Percentiles rank a stretch among this genome's conserved stretches.
Conservation (phyloP, 1,140 invertebrate species). For the Battus philenor region DNA sequence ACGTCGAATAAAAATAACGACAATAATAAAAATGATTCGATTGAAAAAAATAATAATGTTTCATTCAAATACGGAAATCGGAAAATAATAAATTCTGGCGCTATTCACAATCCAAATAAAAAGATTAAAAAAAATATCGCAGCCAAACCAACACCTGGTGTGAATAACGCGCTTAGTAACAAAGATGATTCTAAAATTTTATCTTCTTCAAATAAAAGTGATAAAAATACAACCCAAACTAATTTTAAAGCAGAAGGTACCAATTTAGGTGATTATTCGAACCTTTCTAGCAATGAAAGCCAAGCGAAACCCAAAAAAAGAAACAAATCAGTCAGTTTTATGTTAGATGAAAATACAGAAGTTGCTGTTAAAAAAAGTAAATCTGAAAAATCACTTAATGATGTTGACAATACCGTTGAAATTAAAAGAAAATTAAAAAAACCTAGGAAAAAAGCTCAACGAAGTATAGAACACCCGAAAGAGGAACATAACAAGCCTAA, state of each 20-base stretch:
- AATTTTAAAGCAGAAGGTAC: too few species aligned
- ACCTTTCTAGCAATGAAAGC: not conserved
- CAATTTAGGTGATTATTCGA: too few species aligned
- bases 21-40: not conserved
- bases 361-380: slow-evolving; percentile 47
- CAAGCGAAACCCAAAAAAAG: slow-evolving; percentile 50
- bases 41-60: not conserved
- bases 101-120: not conserved
- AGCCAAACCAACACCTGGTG: not conserved
- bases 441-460: slow-evolving; percentile 27
- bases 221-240: too few species aligned
- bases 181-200: too few species aligned
- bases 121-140: slow-evolving; percentile 1
- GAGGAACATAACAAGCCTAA: slow-evolving; percentile 17
- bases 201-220: too few species aligned
- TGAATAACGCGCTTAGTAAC: too few species aligned
- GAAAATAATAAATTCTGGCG: not conserved
- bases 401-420: slow-evolving; percentile 15
- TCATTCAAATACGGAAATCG: not conserved
- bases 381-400: slow-evolving; percentile 31
- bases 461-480: slow-evolving; percentile 24
- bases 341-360: slow-evolving; percentile 51
- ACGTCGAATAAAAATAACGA: not conserved
- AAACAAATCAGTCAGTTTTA: slow-evolving; percentile 62
- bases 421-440: slow-evolving; percentile 25